Base-by-base conservation (phyloP, 2,113 vertebrate genomes). In the Melanerpes formicivorus region DNA sequence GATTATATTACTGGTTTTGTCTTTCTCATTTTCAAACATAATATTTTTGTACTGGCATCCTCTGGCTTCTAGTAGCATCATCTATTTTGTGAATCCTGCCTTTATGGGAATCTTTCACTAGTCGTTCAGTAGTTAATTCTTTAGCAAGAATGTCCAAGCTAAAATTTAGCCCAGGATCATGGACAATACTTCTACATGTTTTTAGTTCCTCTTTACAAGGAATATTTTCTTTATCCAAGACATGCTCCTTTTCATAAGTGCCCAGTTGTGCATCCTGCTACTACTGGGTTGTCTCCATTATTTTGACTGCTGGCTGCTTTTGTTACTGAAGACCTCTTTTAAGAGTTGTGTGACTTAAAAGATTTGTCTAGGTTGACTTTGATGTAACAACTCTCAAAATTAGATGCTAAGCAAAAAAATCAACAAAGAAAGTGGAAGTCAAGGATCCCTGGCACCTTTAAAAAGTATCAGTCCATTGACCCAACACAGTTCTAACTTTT, bases 121-220 rank as follows among this genome's bases (percentile, higher is more conserved):
- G 22, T 76, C n/a, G 79, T 89, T 63, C 63, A 77, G 74, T 71
- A 91, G 65, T 86, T 92, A 56, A 63, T 88, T 93, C 44, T 87
- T 78, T 11, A 65, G 21, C 84, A 40, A 69, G 48, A 80, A 69
- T 34, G 48, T 81, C 64, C 84, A 74, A 87, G 29, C 55, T 86
- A 59, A 78, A 79, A 71, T 91, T 84, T 90, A 82, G 74, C 70
- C 16, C 26, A 55, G 67, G 32, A 93, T 66, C 60, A 73, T 88
- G 63, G 70, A 88, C 59, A 66, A 8, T 86, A 30, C 42, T 88
- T 84, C 44, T 79, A 27, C 23, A 2, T 66, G 56, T 14, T 88
- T 88, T 71, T 82, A 93, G 16, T 56, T 72, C 6, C 4, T 69
- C 25, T 88, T 80, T 48, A 2, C 58, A 63, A 25, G 50, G 37